Evolutionary conservation across 1,140 invertebrate species (phyloP).

Genomic region (Macrosteles quadrilineatus): DNA sequence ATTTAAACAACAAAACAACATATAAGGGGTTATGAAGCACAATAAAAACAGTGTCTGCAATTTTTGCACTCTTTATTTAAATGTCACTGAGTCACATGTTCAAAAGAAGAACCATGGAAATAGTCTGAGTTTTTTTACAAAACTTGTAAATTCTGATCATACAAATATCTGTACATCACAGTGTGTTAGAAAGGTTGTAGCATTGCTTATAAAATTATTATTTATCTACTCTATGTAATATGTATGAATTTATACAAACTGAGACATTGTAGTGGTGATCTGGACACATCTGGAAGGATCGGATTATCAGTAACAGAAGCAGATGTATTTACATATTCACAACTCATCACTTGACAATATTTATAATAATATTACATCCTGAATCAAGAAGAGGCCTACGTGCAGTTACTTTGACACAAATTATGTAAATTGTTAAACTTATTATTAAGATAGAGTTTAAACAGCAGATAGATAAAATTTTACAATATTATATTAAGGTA

Average conservation of each 20-base stretch:
- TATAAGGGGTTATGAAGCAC: not conserved
- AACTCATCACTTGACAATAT: not conserved
- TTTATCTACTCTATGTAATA: conserved; percentile 20
- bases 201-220: conserved; percentile 26
- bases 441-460: too few species aligned
- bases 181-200: conserved; percentile 24
- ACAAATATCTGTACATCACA: conserved; percentile 25
- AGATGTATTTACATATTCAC: conserved; percentile 16
- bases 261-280: too few species aligned
- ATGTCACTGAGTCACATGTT: conserved; percentile 5
- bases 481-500: too few species aligned
- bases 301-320: conserved; percentile 2
- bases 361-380: too few species aligned
- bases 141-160: conserved; percentile 22
- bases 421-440: too few species aligned
- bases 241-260: too few species aligned
- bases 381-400: too few species aligned
- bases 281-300: not conserved
- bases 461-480: too few species aligned
- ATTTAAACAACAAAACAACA: not conserved
- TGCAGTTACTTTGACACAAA: too few species aligned
- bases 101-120: conserved; percentile 22
- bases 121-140: conserved; percentile 19
- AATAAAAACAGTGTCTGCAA: not conserved
- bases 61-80: conserved; percentile 9